Evolutionary conservation across 2,113 vertebrate genomes (phyloP), one percentile per base, ranked within the genome.

Genomic region (Formicarius rufipectus): DNA sequence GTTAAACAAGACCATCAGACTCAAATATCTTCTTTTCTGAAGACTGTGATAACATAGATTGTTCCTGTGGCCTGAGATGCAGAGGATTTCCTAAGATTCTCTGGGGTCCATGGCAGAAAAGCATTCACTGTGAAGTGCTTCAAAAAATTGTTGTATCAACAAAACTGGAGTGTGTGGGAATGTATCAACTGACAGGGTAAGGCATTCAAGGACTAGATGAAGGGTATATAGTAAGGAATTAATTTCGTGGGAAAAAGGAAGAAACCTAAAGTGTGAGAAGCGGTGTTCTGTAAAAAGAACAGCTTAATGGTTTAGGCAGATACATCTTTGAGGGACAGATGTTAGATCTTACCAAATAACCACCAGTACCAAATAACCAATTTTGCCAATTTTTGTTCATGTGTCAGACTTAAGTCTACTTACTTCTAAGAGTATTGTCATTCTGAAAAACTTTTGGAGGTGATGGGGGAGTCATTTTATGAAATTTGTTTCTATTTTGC

Each of bases 71-170:
- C 56, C 75, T 58, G n/a, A 84, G 82, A 94, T 39, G 52, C 76
- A 72, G 68, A 97, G 90, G 90, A 91, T 97, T 97, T 98, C 90
- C 94, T 96, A 56, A 74, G 81, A 77, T 96, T 97, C 94, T 95
- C 78, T 89, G 69, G 82, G 71, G 87, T 62, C 6, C 42, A 14
- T 88, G 83, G 87, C 74, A 93, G 93, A 77, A 64, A 94, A 86
- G 18, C 9, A 1, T 80, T 87, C 78, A 50, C 81, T 87, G 66
- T 92, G 93, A 95, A 87, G 59, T 45, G 25, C 89, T 95, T 97
- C 63, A 95, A 89, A 87, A 88, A 82, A 93, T 67, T 75, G 67
- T 96, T 96, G 76, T 97, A 60, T 84, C 72, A 75, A 84, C 88
- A 90, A 88, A 90, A 84, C n/a, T 23, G 22, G 42, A 35, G 69